Evolutionary conservation across 2,888 invertebrate genomes (phyloP), one percentile per base, ranked within the genome.

Genomic region (Apodemia hepburni): DNA sequence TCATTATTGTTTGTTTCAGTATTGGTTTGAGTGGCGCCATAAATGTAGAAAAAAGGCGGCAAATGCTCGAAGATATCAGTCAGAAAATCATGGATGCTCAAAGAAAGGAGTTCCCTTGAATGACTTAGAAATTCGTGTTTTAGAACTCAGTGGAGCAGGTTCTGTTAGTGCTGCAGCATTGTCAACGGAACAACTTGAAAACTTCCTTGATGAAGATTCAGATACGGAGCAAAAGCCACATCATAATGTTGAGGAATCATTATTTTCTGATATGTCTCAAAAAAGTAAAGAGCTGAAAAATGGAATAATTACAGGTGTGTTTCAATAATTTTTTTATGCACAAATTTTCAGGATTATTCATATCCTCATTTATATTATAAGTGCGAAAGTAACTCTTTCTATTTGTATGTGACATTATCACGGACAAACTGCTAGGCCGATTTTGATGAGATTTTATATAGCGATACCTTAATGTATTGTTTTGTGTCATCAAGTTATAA

Each of bases 21-120:
- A 88, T 67, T 88, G 88, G 87, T 84, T 85, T 75, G 87, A 87
- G 73, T 88, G 87, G 87, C 75, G 87, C 60, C 85, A 86, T 67
- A 88, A 85, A 68, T 85, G 85, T 67, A 84, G 84, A 71, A 88
- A 81, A 75, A 88, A 87, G 77, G 85, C 84, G 61, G 78, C 82
- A 12, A 81, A 85, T 74, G 77, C 73, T 17, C 73, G 76, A 62
- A 79, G 82, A 69, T 77, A 75, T 42, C 77, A 78, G 62, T 73
- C 79, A 6, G 72, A 71, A 0, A 67, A 82, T 0, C 73, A 79
- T 58, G 72, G 75, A 27, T 75, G 76, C 6, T 67, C 78, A 17
- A 82, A 76, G 59, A 79, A 82, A 75, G 81, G 80, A 71, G 71
- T 80, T 3, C 84, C 85, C 42, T 74, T 89, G 1, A 84, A 82